Base-by-base conservation (phyloP, 2,113 vertebrate genomes). In the Entomyzon cyanotis region DNA sequence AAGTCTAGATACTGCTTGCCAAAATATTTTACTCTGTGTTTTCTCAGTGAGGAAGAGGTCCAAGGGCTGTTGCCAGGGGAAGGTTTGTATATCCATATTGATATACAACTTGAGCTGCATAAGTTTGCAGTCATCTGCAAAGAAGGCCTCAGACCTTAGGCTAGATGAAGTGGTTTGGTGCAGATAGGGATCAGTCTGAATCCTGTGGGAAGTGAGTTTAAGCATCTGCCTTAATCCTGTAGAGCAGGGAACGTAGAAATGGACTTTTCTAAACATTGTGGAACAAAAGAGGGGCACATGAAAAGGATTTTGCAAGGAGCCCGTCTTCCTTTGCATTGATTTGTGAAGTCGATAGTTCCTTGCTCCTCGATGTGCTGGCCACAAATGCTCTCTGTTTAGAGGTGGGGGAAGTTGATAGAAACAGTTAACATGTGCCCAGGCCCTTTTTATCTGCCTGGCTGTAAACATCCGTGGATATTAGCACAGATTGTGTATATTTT, bases 401-500 rank as follows among this genome's bases (percentile, higher is more conserved):
- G 88, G 60, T 49, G 37, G 41, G 23, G 68, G 56, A 84, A 92
- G 79, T 86, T 89, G 73, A 75, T 93, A 46, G 84, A 93, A 96
- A 90, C 44, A 92, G 64, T 81, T 93, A 84, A 93, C 79, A 89
- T 87, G 75, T 94, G 85, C 85, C 90, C 49, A 71, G 68, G 47
- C 42, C 47, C 64, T 94, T 96, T 97, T 95, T 92, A 81, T 94
- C 92, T 92, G 35, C 77, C 49, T 94, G 69, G 62, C 69, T 97
- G 27, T 97, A 97, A 97, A 96, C 92, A 96, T 95, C 92, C 10
- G 1, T 90, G 80, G 69, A 82, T 94, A 94, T 96, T 95, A 94
- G 73, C 44, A 78, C 35, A 58, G 73, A 93, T 93, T 94, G 47
- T 95, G 41, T 93, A 90, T 93, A 93, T 94, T 95, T 96, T 96